phyloP scores from a whole-genome alignment of 2,888 invertebrate genomes.

The Mythimna vitellina region DNA sequence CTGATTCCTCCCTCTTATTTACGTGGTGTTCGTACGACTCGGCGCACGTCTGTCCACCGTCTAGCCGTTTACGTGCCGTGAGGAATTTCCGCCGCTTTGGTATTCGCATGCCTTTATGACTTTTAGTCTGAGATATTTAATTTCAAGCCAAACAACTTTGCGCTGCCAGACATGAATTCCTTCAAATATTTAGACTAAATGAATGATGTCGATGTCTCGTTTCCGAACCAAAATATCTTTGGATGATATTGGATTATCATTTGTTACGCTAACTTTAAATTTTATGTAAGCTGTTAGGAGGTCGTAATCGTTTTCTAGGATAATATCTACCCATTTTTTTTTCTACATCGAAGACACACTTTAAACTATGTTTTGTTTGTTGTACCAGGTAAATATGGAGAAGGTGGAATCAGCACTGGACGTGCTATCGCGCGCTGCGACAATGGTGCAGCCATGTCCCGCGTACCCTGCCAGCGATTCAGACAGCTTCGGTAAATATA shows the following conservation, averaged over 20 bases:
- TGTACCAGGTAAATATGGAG: conserved; percentile 88
- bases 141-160: conserved; percentile 80
- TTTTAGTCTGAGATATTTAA: conserved; percentile 81
- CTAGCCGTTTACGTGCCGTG: conserved; percentile 84
- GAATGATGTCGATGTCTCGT: conserved; percentile 45
- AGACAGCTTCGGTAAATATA: conserved; percentile 89
- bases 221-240: conserved; percentile 39
- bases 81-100: conserved; percentile 85
- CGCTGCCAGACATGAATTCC: conserved; percentile 77
- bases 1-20: conserved; percentile 80
- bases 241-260: conserved; percentile 46
- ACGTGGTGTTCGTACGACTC: conserved; percentile 77
- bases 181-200: conserved; percentile 66
- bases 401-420: conserved; percentile 96
- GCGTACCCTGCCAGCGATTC: conserved; percentile 88
- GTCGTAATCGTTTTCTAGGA: conserved; percentile 3
- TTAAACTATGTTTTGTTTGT: conserved; percentile 33
- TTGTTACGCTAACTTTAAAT: conserved; percentile 30
- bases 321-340: background rate
- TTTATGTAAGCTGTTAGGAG: conserved; percentile 19
- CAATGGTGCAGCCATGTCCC: conserved; percentile 95
- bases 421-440: conserved; percentile 96
- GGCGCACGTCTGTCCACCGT: conserved; percentile 85
- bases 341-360: background rate
- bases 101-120: conserved; percentile 82